These are phyloP conservation scores for Falcaria lacertinaria DNA, from an alignment of 2,888 invertebrate genomes.

Conservation along the genomic window DNA sequence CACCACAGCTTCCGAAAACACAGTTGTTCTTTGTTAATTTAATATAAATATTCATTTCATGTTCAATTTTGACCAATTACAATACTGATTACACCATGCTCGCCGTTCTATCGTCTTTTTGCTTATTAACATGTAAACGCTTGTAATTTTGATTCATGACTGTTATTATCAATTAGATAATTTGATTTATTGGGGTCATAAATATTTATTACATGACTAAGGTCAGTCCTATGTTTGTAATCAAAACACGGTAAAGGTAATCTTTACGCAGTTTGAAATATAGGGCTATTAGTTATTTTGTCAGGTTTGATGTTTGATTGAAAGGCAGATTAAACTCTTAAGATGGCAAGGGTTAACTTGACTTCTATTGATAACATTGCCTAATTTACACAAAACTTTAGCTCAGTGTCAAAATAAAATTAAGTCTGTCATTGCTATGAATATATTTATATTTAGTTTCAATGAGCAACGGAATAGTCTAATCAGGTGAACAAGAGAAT, in stretches of 20 bases:
- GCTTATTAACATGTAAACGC: not conserved
- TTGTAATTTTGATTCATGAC: slow-evolving; percentile 3
- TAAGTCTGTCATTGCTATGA: no score
- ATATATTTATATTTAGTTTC: no score
- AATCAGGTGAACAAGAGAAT: no score
- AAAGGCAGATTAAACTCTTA: no score
- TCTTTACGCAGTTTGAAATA: not conserved
- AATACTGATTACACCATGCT: slow-evolving; percentile 6
- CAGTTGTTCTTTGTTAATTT: no score
- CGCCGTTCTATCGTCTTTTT: not conserved
- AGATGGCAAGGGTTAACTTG: no score
- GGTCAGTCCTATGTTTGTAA: not conserved
- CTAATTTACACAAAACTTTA: no score
- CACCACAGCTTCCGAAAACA: no score
- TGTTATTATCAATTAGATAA: slow-evolving; percentile 4
- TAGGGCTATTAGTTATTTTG: slow-evolving; percentile 1
- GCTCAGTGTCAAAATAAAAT: no score
- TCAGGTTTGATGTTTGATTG: slow-evolving; percentile 1
- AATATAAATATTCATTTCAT: slow-evolving; percentile 21
- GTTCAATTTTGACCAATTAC: slow-evolving; percentile 16
- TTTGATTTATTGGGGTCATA: slow-evolving; percentile 2
- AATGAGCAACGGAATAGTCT: no score
- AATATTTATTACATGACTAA: not conserved
- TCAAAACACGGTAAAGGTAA: not conserved
- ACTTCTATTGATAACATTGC: no score